Evolutionary conservation across 2,113 vertebrate genomes (phyloP), one percentile per base, ranked within the genome.

Genomic region (Regulus satrapa): DNA sequence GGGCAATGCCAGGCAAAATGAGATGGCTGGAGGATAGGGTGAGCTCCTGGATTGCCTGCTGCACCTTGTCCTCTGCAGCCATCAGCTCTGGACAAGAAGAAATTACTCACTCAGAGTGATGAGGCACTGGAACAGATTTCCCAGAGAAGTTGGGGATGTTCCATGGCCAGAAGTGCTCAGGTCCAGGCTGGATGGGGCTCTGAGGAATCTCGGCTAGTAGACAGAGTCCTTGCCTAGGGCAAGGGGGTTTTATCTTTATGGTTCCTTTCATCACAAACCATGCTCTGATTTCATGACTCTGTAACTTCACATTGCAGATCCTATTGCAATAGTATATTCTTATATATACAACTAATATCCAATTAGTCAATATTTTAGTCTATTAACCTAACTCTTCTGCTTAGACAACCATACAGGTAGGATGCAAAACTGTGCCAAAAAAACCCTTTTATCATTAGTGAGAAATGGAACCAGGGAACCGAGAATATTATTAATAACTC

Each of bases 371-470:
- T 76, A 48, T 46, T 78, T 63, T 28, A 56, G 13, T 36, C 26
- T 59, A 23, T 75, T 66, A 54, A n/a, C 21, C 21, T 55, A 69
- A 82, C 76, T 78, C 5, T 55, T 88, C 29, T 28, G 32, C 13
- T 69, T 52, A 45, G 46, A 55, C 20, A 76, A 52, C 18, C 2
- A 1, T n/a, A 80, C 8, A 49, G 36, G 10, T 23, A 79, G 31
- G 4, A 51, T 2, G 1, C 5, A 76, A 58, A 81, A 68, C 5
- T n/a, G 1, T 43, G 51, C 7, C 12, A n/a, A 54, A 59, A 59
- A 46, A 69, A 9, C 0, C 7, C 41, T 4, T 62, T 54, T 55
- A 19, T 3, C 3, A 8, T 41, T 54, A 49, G 8, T 72, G 19
- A 71, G 36, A 83, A 83, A 43, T 38, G 8, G 9, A 72, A 20